Evolutionary conservation across 2,797 vertebrate species (phyloP), one percentile per base, ranked within the genome.

Genomic region (Notolabrus celidotus): DNA sequence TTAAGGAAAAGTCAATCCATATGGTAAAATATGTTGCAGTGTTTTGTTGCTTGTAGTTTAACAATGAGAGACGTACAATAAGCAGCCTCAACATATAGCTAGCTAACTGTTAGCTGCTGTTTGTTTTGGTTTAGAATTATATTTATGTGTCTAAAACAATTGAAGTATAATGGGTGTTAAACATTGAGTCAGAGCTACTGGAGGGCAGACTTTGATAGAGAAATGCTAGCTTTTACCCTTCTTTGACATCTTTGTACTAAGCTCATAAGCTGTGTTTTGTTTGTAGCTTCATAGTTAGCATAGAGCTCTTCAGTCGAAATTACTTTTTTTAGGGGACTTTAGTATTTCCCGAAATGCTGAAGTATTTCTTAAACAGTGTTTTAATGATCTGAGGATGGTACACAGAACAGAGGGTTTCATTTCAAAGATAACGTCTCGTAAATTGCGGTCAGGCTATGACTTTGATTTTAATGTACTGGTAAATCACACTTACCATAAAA

Each of bases 401-500:
- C 2, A 49, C 5, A 12, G 39, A 39, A 1, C 12, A 20, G 1
- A 19, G 14, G 9, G 5, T 46, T 61, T 42, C 11, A 3, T 29
- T 36, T 27, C 0, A 29, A 25, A 12, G 6, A 20, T 2, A 23
- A 10, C 27, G 11, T 38, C 4, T 59, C 10, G n/a, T n/a, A 45
- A 52, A 17, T 17, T 43, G 4, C 27, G 29, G 17, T 31, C 25
- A 5, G 4, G 3, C 22, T 25, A 9, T 5, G 22, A 17, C 22
- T 68, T 38, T 39, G 16, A 29, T 16, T 41, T 3, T 41, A 23
- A 53, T 17, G 11, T 27, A 2, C 5, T 19, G 29, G 27, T 20
- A 47, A 58, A 51, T 14, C 20, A 65, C 23, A n/a, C 5, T 68
- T 59, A 7, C 6, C 36, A 25, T 41, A 34, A 36, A 8, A 29